Percentiles rank a stretch among this genome's conserved stretches.
Conservation (phyloP, 2,113 vertebrate genomes). For the Toxotes chatareus region DNA sequence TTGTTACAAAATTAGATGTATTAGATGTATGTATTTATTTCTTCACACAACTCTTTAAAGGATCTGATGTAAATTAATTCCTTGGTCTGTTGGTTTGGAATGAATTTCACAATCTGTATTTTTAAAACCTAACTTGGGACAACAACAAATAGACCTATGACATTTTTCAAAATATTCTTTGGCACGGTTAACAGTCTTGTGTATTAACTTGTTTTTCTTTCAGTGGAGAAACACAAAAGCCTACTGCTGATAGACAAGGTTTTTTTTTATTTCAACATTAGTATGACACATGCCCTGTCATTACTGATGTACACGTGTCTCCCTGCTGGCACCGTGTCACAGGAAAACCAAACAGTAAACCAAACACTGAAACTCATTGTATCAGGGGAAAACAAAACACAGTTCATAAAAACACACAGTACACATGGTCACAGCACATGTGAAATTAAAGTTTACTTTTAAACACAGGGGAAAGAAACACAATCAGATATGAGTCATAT, state of each 20-base stretch:
- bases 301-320: neutral
- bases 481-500: slow-evolving; percentile 24
- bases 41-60: too few relatives aligned
- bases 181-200: neutral
- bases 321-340: neutral
- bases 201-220: neutral
- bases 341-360: slow-evolving; percentile 33
- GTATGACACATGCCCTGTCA: neutral
- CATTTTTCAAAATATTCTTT: neutral
- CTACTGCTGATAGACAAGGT: too few relatives aligned
- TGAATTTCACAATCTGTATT: neutral
- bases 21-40: too few relatives aligned
- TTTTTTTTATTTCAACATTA: neutral
- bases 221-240: neutral
- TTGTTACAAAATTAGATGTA: neutral
- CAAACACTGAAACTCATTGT: neutral
- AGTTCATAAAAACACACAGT: neutral
- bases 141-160: too few relatives aligned
- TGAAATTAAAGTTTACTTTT: neutral
- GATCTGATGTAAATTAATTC: neutral
- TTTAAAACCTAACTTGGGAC: neutral
- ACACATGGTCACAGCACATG: neutral
- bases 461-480: neutral
- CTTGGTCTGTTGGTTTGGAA: neutral
- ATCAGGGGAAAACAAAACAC: slow-evolving; percentile 9